These are phyloP conservation scores for Microtus ochrogaster DNA, from an alignment of 2,113 vertebrate species.

Conservation along the genomic window DNA sequence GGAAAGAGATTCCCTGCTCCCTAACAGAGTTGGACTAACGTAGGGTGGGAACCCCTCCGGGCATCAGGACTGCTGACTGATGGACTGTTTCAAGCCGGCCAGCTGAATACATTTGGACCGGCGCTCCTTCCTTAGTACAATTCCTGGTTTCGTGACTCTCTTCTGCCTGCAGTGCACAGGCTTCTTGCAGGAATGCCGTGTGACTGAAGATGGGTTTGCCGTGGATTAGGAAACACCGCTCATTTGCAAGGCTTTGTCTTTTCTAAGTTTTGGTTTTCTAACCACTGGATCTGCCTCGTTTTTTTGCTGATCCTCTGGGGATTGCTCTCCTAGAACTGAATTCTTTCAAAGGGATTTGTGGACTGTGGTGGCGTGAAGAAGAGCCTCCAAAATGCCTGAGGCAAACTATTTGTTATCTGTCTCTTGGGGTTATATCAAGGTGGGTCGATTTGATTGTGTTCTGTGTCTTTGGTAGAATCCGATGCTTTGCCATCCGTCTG, in stretches of 20 bases:
- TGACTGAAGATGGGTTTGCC: conserved; percentile 64
- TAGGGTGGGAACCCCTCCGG: conserved; percentile 88
- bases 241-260: conserved; percentile 61
- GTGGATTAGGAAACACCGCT: conserved; percentile 59
- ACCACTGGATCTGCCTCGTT: conserved; percentile 59
- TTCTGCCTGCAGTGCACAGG: conserved; percentile 70
- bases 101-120: conserved; percentile 69
- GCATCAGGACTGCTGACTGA: conserved; percentile 88
- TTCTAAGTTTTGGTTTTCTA: conserved; percentile 60
- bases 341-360: conserved; percentile 87
- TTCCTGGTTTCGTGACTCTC: conserved; percentile 72
- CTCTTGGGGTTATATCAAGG: conserved; percentile 99
- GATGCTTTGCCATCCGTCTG: conserved; percentile 15
- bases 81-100: conserved; percentile 70
- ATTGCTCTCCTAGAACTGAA: conserved; percentile 79
- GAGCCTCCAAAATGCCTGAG: conserved; percentile 95
- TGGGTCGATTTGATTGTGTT: conserved; percentile 87
- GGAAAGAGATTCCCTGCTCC: conserved; percentile 75
- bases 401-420: conserved; percentile 96
- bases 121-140: conserved; percentile 69
- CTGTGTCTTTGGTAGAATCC: conserved; percentile 45
- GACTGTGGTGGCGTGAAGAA: conserved; percentile 87
- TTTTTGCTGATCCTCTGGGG: conserved; percentile 68
- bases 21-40: conserved; percentile 82
- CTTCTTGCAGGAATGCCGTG: conserved; percentile 73